These are phyloP conservation scores for Sterrhoptilus dennistouni DNA, from an alignment of 2,113 vertebrate genomes.

Conservation along the genomic window DNA sequence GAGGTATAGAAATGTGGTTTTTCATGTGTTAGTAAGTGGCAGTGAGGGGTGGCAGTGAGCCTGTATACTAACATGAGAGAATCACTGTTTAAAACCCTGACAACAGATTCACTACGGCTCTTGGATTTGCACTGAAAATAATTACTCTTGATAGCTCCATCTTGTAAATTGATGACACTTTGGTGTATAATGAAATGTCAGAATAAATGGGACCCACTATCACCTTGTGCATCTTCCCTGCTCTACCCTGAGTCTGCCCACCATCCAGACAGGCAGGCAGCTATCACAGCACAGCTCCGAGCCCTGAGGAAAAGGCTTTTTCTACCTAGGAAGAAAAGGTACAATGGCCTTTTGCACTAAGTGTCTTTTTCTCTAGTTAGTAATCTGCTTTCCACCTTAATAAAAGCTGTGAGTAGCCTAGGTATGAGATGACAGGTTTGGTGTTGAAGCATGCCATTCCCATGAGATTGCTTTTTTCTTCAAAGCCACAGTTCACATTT, in stretches of 20 bases:
- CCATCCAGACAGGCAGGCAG: neutral
- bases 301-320: neutral
- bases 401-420: neutral
- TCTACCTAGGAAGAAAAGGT: neutral
- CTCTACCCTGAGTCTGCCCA: neutral
- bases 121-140: neutral
- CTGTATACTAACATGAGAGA: neutral
- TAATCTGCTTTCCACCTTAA: neutral
- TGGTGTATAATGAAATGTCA: neutral
- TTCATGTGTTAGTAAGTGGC: neutral
- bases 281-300: accelerated
- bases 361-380: neutral
- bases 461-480: neutral
- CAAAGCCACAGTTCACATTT: neutral
- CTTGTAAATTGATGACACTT: neutral
- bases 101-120: neutral
- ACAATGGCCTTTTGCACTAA: neutral
- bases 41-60: neutral
- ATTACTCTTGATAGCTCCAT: neutral
- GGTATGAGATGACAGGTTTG: neutral
- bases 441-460: neutral
- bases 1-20: neutral
- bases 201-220: neutral
- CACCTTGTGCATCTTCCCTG: neutral
- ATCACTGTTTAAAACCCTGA: neutral